These are phyloP conservation scores for Prenolepis imparis DNA, from an alignment of 2,888 invertebrate genomes.

Conservation along the genomic window DNA sequence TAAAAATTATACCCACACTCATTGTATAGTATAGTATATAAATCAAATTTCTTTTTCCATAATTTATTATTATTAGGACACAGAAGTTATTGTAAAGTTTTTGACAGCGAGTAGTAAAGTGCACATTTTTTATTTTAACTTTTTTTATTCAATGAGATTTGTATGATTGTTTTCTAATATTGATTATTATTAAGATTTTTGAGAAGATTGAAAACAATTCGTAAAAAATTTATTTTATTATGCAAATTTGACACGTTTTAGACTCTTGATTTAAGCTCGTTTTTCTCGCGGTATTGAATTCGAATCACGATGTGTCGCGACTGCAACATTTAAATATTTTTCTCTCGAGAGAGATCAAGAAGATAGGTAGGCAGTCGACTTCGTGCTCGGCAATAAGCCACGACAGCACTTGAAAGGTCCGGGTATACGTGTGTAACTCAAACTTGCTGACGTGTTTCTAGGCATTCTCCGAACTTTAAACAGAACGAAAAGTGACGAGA, in stretches of 20 bases:
- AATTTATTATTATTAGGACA: not conserved
- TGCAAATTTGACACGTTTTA: not conserved
- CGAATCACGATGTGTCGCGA: constrained; percentile 47
- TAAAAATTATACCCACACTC: not conserved
- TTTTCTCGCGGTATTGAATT: constrained; percentile 27
- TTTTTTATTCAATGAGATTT: not conserved
- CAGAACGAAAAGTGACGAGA: constrained; percentile 42
- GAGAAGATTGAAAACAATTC: not conserved
- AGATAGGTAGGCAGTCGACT: constrained; percentile 82
- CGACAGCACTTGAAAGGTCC: constrained; percentile 68
- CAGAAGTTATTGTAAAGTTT: not conserved
- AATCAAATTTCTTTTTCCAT: not conserved
- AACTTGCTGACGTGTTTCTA: constrained; percentile 77
- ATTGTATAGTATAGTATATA: not conserved
- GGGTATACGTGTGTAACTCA: constrained; percentile 71
- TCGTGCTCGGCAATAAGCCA: constrained; percentile 85
- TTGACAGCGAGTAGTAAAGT: not conserved
- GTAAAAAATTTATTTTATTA: not conserved
- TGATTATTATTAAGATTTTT: not conserved
- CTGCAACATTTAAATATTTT: constrained; percentile 82
- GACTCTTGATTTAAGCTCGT: not conserved
- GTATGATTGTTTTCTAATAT: not conserved
- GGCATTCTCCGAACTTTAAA: constrained; percentile 55
- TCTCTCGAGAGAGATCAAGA: constrained; percentile 81
- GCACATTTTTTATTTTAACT: not conserved